These are phyloP conservation scores for Progne subis DNA, from an alignment of 2,113 vertebrate genomes.

Conservation along the genomic window DNA sequence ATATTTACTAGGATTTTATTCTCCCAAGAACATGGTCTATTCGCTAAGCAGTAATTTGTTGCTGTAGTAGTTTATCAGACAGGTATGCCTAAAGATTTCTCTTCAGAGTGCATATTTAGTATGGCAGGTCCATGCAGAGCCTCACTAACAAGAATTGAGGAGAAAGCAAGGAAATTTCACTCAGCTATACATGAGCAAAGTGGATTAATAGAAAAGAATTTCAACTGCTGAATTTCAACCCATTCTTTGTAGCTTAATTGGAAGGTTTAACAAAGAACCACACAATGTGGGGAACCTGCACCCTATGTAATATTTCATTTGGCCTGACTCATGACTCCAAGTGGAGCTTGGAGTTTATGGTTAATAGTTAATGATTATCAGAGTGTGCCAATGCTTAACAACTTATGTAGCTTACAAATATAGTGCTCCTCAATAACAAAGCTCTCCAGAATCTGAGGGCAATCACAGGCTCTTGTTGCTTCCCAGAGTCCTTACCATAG, in stretches of 20 bases:
- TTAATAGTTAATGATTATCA: background rate
- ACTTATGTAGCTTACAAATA: background rate
- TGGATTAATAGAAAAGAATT: background rate
- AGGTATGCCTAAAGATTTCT: background rate
- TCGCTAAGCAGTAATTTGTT: background rate
- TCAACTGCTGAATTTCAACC: background rate
- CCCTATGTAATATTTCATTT: background rate
- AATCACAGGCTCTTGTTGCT: background rate
- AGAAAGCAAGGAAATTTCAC: background rate
- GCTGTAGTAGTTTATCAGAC: background rate
- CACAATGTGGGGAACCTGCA: background rate
- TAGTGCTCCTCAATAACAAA: background rate
- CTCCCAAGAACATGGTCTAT: background rate
- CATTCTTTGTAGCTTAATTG: background rate
- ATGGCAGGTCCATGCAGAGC: background rate
- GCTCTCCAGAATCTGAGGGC: background rate
- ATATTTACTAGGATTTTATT: background rate
- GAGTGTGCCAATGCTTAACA: background rate
- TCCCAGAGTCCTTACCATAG: background rate
- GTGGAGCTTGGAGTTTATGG: background rate
- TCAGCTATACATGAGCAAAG: background rate
- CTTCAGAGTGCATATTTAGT: background rate
- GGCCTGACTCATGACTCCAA: background rate
- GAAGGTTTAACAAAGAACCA: background rate
- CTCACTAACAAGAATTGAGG: fast-evolving